A percentile compares a stretch with the other conserved stretches of the same genome.
Evolutionary conservation across 1,140 invertebrate genomes (phyloP).

Genomic region (Sesamia nonagrioides): DNA sequence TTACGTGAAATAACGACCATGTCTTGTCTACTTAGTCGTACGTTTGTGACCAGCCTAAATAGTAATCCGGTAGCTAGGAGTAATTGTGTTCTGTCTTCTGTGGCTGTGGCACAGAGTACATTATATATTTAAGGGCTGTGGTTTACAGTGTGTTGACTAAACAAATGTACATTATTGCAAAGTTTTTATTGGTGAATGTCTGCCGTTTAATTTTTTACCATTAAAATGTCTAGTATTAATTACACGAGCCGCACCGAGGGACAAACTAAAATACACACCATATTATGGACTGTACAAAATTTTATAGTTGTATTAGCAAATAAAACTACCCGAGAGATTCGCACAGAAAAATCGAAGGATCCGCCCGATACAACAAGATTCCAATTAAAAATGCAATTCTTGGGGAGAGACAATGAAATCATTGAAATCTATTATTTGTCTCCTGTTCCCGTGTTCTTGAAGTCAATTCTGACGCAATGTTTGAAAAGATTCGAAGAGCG

Average conservation of each 20-base stretch:
- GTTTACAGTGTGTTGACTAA: background rate
- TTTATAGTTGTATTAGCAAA: conserved; percentile 74
- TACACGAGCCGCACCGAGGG: conserved; percentile 77
- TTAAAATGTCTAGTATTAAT: conserved; percentile 72
- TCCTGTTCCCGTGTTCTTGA: conserved; percentile 76
- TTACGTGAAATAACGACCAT: no score
- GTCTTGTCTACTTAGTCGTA: no score
- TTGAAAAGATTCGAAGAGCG: conserved; percentile 80
- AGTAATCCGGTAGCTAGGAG: no score
- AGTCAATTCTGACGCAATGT: conserved; percentile 78
- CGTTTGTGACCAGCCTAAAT: no score
- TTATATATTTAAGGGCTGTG: no score
- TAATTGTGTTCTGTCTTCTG: no score
- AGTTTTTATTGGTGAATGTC: background rate
- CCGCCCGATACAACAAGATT: conserved; percentile 63
- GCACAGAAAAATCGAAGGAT: conserved; percentile 72
- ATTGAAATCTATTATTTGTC: conserved; percentile 82
- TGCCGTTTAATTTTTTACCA: background rate
- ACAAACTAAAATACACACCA: conserved; percentile 79
- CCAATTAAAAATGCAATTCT: conserved; percentile 81
- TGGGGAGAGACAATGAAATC: conserved; percentile 78
- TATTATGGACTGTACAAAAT: conserved; percentile 78
- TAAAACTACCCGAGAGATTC: conserved; percentile 76
- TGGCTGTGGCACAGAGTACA: background rate
- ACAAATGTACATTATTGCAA: background rate